phyloP scores from a whole-genome alignment of 2,888 invertebrate genomes.

The Tigriopus californicus region DNA sequence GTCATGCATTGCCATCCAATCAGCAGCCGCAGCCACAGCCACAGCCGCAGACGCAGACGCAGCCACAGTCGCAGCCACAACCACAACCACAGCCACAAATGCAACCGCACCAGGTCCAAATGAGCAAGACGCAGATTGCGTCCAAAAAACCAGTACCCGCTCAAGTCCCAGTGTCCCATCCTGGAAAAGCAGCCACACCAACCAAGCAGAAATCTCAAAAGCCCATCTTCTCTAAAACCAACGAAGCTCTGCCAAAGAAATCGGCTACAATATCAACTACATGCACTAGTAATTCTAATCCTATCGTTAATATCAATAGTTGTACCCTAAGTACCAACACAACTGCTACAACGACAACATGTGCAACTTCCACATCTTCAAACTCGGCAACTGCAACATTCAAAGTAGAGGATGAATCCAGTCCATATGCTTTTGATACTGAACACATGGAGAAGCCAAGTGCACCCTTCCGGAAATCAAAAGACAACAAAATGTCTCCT shows the following conservation, averaged over 20 bases:
- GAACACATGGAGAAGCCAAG: not conserved
- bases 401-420: constrained; percentile 40
- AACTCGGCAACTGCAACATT: not conserved
- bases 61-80: not conserved
- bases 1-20: not conserved
- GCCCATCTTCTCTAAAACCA: too few relatives aligned
- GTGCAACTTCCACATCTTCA: not conserved
- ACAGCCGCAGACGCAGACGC: not conserved
- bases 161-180: too few relatives aligned
- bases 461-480: not conserved
- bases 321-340: too few relatives aligned
- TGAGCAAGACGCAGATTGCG: not conserved
- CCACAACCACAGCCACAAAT: too few relatives aligned
- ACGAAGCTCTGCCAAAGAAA: too few relatives aligned
- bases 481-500: not conserved
- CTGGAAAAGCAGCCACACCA: too few relatives aligned
- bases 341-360: not conserved
- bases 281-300: too few relatives aligned
- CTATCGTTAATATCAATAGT: too few relatives aligned
- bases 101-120: too few relatives aligned
- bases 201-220: too few relatives aligned
- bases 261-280: too few relatives aligned
- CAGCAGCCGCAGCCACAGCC: not conserved
- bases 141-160: too few relatives aligned
- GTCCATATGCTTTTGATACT: constrained; percentile 50